These are phyloP conservation scores for Hipposideros larvatus DNA, from an alignment of 2,797 vertebrate species.

Conservation along the genomic window DNA sequence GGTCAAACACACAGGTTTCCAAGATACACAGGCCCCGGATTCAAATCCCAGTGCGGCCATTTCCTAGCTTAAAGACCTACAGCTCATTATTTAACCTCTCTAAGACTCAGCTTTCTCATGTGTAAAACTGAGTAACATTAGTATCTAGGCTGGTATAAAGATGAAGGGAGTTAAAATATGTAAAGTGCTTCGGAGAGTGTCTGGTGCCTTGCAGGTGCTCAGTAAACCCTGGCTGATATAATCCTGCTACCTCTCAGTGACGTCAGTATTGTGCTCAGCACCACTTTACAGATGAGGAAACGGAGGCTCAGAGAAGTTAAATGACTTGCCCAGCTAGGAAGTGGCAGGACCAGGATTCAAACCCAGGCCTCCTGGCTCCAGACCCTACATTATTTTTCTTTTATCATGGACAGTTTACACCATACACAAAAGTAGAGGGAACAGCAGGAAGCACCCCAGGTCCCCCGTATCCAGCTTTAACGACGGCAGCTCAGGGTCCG, in stretches of 20 bases:
- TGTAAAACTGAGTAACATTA: background rate
- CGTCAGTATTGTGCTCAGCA: background rate
- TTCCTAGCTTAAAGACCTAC: background rate
- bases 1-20: background rate
- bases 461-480: background rate
- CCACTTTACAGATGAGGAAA: background rate
- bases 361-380: background rate
- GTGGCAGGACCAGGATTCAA: background rate
- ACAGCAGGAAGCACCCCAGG: fast-evolving
- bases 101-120: background rate
- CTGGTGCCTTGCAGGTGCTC: background rate
- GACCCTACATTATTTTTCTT: background rate
- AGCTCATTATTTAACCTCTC: background rate
- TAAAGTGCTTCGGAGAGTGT: background rate
- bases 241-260: background rate
- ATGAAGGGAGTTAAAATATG: background rate
- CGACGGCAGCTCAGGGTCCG: background rate
- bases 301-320: background rate
- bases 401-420: background rate
- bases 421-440: background rate
- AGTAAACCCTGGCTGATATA: fast-evolving
- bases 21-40: background rate
- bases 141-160: background rate
- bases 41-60: background rate
- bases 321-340: background rate